Conservation (phyloP, 1,140 invertebrate genomes). For the Rhagoletis zephyria region DNA sequence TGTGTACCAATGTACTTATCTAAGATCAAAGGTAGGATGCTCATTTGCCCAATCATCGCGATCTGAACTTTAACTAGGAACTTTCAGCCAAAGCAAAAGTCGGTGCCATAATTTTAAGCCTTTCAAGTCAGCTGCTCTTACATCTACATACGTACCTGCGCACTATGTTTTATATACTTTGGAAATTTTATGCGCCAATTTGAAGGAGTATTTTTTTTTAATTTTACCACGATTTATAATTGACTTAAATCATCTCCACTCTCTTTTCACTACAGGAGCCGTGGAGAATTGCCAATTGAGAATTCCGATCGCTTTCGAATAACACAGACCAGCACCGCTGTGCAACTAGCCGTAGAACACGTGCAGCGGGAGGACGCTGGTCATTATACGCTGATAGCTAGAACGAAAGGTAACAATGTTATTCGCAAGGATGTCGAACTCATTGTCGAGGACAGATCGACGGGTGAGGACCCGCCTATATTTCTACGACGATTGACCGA, state of each 20-base stretch:
- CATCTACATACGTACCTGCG: too few species aligned
- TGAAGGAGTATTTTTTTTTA: too few species aligned
- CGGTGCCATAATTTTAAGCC: too few species aligned
- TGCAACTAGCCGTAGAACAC: slow-evolving; percentile 72
- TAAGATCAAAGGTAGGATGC: too few species aligned
- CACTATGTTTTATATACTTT: too few species aligned
- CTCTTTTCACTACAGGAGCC: slow-evolving; percentile 63
- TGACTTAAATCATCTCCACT: neutral
- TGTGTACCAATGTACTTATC: too few species aligned
- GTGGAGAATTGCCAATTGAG: slow-evolving; percentile 69
- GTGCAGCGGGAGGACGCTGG: slow-evolving; percentile 72
- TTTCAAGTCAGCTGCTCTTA: too few species aligned
- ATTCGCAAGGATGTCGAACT: slow-evolving; percentile 70
- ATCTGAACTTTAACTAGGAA: too few species aligned
- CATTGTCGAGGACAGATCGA: slow-evolving; percentile 72
- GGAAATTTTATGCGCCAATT: too few species aligned
- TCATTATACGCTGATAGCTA: slow-evolving; percentile 71
- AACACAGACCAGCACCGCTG: slow-evolving; percentile 72
- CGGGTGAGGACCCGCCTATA: slow-evolving; percentile 81
- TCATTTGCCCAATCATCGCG: too few species aligned
- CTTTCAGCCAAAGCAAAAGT: too few species aligned
- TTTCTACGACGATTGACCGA: slow-evolving; percentile 85
- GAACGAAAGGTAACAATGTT: slow-evolving; percentile 68
- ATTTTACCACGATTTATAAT: neutral
- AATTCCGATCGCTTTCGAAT: slow-evolving; percentile 72